Evolutionary conservation across 2,113 vertebrate species (phyloP).

Genomic region (Columba livia): DNA sequence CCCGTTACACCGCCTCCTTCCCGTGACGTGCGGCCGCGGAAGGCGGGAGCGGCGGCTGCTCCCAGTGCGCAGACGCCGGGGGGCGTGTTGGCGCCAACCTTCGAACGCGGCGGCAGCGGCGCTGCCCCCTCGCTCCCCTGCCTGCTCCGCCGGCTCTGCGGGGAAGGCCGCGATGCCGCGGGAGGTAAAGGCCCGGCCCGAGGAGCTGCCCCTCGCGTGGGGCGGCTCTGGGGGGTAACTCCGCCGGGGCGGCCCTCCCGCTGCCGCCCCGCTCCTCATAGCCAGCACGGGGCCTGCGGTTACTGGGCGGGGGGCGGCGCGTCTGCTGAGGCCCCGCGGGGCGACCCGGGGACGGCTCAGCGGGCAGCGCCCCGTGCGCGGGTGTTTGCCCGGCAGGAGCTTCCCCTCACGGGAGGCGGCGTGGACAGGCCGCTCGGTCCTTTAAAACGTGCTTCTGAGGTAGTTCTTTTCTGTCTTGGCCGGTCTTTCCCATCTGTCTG

Average conservation of each 20-base stretch:
- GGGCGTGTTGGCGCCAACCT: neutral
- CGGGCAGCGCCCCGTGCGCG: neutral
- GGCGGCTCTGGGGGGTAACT: neutral
- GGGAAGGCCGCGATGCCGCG: neutral
- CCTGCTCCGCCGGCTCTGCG: neutral
- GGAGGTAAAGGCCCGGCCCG: conserved; percentile 15
- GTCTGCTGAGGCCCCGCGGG: neutral
- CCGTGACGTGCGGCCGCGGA: rapidly evolving
- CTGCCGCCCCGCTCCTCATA: no score
- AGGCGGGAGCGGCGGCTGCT: neutral
- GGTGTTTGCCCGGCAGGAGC: neutral
- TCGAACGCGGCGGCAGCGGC: neutral
- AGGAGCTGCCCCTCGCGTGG: neutral
- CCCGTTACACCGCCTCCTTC: neutral
- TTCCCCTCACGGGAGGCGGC: rapidly evolving
- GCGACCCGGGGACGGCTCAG: rapidly evolving
- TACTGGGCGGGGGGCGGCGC: no score
- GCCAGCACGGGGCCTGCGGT: neutral
- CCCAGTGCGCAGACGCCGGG: neutral
- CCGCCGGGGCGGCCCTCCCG: rapidly evolving
- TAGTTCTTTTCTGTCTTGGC: rapidly evolving
- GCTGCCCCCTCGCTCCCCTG: neutral
- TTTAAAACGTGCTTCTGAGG: rapidly evolving
- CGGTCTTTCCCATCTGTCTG: rapidly evolving
- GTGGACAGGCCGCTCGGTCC: rapidly evolving